Base-by-base conservation (phyloP, 2,113 vertebrate genomes). In the Pseudois nayaur region DNA sequence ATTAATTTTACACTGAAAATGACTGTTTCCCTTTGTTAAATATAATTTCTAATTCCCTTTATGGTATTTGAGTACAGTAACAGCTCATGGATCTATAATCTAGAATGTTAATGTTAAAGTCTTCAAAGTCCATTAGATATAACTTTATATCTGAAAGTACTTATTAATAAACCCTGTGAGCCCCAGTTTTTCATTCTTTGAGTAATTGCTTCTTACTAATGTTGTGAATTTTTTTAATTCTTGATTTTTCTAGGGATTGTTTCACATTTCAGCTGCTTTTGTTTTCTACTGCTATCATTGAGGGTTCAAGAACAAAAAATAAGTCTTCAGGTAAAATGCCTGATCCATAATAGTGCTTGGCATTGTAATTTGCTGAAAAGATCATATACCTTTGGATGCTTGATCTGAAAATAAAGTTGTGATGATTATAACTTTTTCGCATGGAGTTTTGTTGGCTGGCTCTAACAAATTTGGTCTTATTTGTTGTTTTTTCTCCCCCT, bases 231-330 rank as follows among this genome's bases (percentile, higher is more conserved):
- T 94, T 97, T 98, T 97, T 97, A 96, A 97, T 98, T 98, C 94
- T 98, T 98, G 94, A 95, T 98, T 98, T 98, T 98, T 98, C 97
- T 98, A 98, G 97, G 98, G 48, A 97, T 95, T 98, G 96, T 98
- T 98, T 98, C 97, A 98, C 95, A 97, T 98, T 98, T 98, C 97
- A 98, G 97, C 98, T 97, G 93, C 96, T 98, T 98, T 98, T 98
- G 98, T 98, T 98, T 97, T 98, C 98, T 98, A 94, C 98, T 98
- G 97, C 98, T 98, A 96, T 98, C 97, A 98, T 98, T 98, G 96
- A 98, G 98, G 97, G 97, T 96, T 98, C 98, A 98, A 97, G 97
- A 97, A 94, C 97, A 98, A 97, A 98, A 97, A 97, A 97, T 98
- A 98, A 97, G n/a, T 91, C 92, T 97, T 98, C 98, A 98, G 98